These are phyloP conservation scores for Vidua macroura DNA, from an alignment of 2,113 vertebrate genomes.

Conservation along the genomic window DNA sequence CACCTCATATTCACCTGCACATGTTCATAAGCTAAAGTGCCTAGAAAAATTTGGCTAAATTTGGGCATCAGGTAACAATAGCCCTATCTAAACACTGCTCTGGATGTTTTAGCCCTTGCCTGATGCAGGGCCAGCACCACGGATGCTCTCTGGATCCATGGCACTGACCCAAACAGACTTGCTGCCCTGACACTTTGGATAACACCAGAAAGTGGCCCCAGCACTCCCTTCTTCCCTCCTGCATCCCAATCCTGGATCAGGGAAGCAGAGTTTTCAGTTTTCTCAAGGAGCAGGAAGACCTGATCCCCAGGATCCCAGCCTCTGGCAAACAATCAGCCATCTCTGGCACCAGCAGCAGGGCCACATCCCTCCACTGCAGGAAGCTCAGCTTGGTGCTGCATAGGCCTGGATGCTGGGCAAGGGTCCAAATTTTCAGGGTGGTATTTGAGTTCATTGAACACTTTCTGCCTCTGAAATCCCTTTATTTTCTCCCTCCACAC, in stretches of 20 bases:
- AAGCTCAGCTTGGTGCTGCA: background rate
- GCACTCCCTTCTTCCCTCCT: background rate
- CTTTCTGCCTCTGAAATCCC: background rate
- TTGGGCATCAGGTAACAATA: background rate
- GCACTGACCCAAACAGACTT: background rate
- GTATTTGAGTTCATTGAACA: background rate
- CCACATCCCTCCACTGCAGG: background rate
- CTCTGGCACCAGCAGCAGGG: background rate
- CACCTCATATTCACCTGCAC: background rate
- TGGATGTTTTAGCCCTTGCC: background rate
- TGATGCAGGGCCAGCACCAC: background rate
- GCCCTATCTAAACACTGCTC: background rate
- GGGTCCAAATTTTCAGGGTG: background rate
- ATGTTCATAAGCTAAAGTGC: background rate
- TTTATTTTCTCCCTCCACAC: background rate
- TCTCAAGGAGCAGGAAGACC: background rate
- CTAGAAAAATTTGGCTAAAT: background rate
- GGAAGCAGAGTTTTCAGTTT: background rate
- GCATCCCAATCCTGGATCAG: background rate
- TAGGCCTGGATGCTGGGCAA: background rate
- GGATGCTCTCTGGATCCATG: background rate
- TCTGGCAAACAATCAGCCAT: background rate
- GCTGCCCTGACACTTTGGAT: background rate
- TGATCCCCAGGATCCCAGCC: background rate
- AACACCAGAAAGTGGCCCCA: background rate